Base-by-base conservation (phyloP, 2,888 invertebrate species). In the Acanthosoma haemorrhoidale region DNA sequence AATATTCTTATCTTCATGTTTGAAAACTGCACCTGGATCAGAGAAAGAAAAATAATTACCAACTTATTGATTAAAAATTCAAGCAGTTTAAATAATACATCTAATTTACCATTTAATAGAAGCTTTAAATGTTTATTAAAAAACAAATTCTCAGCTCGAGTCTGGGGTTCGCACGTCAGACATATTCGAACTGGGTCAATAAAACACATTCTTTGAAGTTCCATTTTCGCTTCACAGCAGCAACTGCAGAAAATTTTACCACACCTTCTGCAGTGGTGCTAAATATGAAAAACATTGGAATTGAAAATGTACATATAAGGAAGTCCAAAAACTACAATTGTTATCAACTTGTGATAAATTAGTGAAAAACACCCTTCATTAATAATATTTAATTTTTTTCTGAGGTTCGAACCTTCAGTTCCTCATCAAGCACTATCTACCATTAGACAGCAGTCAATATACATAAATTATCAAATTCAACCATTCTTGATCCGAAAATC, bases 251-350 rank as follows among this genome's bases (percentile, higher is more conserved):
- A 83, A 69, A 82, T 80, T 57, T 78, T 76, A 0, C 83, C 83
- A 79, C 83, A 83, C 16, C 83, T 77, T 3, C 83, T 78, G 75
- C 83, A 83, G 74, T 83, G 83, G 75, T 83, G 83, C 82, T 83
- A 76, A 21, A 71, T 41, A n/a, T n/a, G n/a, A n/a, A n/a, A n/a
- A n/a, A n/a, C n/a, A n/a, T n/a, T n/a, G n/a, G 36, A 43, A 67
- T 41, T 5, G 32, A 15, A 51, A 32, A 61, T 34, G n/a, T 31
- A 31, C n/a, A 4, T 4, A 11, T 29, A 25, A n/a, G 25, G 31
- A 51, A 67, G 21, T 57, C 5, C 8, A n/a, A n/a, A n/a, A n/a
- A n/a, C n/a, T n/a, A n/a, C n/a, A 25, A 25, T 51, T 13, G 25
- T 25, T 51, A 25, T 25, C 25, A 21, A 4, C 18, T 6, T 51